phyloP scores from a whole-genome alignment of 2,888 invertebrate genomes.

The Odontocolon sp. region DNA sequence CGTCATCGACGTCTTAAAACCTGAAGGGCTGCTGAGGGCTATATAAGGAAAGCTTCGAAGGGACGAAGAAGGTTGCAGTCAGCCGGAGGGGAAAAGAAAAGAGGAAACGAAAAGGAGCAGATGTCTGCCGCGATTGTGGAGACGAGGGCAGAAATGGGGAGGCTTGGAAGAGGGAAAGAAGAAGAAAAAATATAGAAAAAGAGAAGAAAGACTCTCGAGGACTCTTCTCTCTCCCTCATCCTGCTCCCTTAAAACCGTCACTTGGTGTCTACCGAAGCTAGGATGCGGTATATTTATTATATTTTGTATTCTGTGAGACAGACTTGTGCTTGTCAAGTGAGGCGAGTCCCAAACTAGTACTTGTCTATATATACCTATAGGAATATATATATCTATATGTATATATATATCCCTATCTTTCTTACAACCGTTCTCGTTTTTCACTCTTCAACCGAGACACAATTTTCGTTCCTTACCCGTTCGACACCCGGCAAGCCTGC shows the following conservation, averaged over 20 bases:
- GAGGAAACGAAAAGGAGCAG: conserved; percentile 17
- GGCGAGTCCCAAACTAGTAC: conserved; percentile 6
- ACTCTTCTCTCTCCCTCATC: conserved; percentile 2
- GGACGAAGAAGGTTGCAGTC: background rate
- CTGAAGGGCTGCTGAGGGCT: too few relatives aligned
- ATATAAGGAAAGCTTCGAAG: background rate
- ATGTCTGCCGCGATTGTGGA: conserved; percentile 33
- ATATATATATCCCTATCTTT: background rate
- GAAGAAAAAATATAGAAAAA: background rate
- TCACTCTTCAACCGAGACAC: conserved; percentile 14
- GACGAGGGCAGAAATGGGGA: background rate
- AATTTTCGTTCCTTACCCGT: conserved; percentile 23
- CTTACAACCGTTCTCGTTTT: conserved; percentile 7
- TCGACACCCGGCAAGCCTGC: conserved; percentile 35
- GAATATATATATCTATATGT: background rate
- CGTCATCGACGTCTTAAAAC: too few relatives aligned
- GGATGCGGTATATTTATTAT: too few relatives aligned
- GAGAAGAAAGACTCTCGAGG: background rate
- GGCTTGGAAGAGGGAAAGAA: background rate
- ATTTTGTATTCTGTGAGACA: too few relatives aligned
- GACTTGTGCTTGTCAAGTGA: background rate
- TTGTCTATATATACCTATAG: background rate
- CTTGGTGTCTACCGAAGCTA: background rate
- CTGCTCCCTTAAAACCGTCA: background rate
- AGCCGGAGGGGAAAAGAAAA: background rate